phyloP scores from a whole-genome alignment of 2,797 vertebrate species.

The Florisuga fusca region DNA sequence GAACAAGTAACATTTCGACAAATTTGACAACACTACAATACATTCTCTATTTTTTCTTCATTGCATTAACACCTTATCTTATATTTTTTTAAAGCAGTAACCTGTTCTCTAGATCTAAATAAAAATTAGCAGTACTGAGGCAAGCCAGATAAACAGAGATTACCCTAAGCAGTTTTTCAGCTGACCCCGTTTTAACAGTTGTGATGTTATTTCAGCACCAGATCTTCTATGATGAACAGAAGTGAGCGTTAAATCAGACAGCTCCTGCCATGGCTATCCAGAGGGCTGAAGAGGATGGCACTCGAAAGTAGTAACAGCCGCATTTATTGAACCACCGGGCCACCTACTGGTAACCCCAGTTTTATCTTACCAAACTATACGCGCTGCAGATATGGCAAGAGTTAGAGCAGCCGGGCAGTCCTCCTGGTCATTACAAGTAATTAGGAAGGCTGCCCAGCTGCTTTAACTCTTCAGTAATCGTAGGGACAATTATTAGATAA shows the following conservation, averaged over 20 bases:
- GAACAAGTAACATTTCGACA: not conserved
- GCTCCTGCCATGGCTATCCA: accelerated
- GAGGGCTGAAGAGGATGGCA: not conserved
- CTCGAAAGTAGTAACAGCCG: not conserved
- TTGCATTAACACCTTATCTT: not conserved
- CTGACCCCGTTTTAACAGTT: not conserved
- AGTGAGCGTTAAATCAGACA: accelerated
- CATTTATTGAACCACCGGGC: not conserved
- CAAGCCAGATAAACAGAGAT: not conserved
- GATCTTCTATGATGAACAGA: accelerated
- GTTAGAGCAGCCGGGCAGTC: not conserved
- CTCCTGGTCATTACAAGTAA: accelerated
- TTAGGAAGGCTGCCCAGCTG: accelerated
- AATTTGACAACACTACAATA: accelerated
- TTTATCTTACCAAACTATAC: accelerated
- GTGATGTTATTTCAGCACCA: not conserved
- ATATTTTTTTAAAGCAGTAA: not conserved
- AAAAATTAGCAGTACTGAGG: not conserved
- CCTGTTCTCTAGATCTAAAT: not conserved
- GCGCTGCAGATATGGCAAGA: not conserved
- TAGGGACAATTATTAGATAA: not conserved
- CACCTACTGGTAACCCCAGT: slow-evolving; percentile 8
- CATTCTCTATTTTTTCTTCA: not conserved
- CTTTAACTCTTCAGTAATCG: accelerated
- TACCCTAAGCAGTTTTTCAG: not conserved